Evolutionary conservation across 2,113 vertebrate species (phyloP), one percentile per base, ranked within the genome.

Genomic region (Lampris megalopsis): DNA sequence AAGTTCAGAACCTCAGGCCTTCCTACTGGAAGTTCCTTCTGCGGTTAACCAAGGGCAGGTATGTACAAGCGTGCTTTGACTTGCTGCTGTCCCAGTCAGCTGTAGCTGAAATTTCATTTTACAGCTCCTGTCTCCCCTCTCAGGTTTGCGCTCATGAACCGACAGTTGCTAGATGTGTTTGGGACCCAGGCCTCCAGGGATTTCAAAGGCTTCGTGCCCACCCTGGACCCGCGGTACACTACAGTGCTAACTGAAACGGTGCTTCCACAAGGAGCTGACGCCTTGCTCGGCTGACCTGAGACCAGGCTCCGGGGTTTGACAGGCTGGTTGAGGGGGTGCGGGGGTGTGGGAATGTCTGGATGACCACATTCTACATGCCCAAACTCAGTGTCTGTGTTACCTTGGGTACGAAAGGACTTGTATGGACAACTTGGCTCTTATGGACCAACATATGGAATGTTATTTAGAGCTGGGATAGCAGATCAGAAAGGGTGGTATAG

Each of bases 21-120:
- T 95, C 98, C 0, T 99, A 99, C 92, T 99, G 98, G 98, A 99
- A 99, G 83, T 99, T 99, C 86, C 95, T 99, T 50, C 84, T 97
- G 81, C 95, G 97, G 35, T 92, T 99, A 79, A 99, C 98, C 0
- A 94, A 97, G 92, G 98, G 97, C 94, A 97, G 94, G 98, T 99
- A 93, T 65, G 97, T 92, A 35, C 8, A 9, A 67, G 93, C 89
- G 56, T 41, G 9, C 41, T 9, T 42, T 45, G 4, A 10, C 9
- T 56, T 65, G 41, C 6, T 63, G 3, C 48, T 24, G 9, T 40
- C 9, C 49, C 11, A 6, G 13, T 43, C 5, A 47, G 40, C 11
- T 5, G 11, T 24, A 63, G 37, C 8, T 52, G 61, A 4, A 35
- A 45, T 45, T 47, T 47, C 35, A 38, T 11, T 36, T 10, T 13